Percentiles rank a stretch among this genome's conserved stretches.
These are phyloP conservation scores for Tautogolabrus adspersus DNA, from an alignment of 2,113 vertebrate genomes.

Conservation along the genomic window DNA sequence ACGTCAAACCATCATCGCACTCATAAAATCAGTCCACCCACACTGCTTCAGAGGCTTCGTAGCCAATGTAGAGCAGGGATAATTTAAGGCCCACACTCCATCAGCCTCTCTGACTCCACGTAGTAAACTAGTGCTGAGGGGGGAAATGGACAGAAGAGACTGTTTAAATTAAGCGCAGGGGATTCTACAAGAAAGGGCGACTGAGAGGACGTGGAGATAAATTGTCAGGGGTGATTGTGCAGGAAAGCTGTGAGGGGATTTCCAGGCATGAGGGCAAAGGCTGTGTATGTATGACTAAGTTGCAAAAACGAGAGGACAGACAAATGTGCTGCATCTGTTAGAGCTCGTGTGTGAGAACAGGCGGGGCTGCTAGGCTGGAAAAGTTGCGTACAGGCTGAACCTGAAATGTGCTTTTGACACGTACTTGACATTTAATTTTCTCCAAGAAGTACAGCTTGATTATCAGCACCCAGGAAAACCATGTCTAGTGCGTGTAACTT, in stretches of 20 bases:
- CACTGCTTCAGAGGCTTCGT: constrained; percentile 56
- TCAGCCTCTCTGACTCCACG: constrained; percentile 51
- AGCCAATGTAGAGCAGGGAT: constrained; percentile 73
- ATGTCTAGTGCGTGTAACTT: background rate
- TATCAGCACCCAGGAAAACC: constrained; percentile 2
- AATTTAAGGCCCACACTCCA: constrained; percentile 71
- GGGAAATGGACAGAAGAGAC: constrained; percentile 45
- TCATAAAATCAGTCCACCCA: constrained; percentile 81
- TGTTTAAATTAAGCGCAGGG: constrained; percentile 66
- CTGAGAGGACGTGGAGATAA: constrained; percentile 45
- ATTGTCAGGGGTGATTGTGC: constrained; percentile 58
- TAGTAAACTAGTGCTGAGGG: constrained; percentile 64
- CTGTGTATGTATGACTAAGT: constrained; percentile 33
- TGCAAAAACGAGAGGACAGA: constrained; percentile 5
- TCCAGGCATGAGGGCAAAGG: constrained; percentile 32
- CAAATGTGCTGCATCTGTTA: background rate
- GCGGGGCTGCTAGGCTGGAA: background rate
- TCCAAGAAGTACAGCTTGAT: background rate
- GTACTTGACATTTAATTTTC: constrained; percentile 12
- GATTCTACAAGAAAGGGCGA: constrained; percentile 57
- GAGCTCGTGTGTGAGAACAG: background rate
- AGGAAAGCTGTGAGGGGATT: constrained; percentile 49
- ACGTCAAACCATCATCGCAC: constrained; percentile 82
- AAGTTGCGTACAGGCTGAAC: constrained; percentile 1
- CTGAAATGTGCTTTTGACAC: constrained; percentile 3